Evolutionary conservation across 2,888 invertebrate genomes (phyloP), one percentile per base, ranked within the genome.

Genomic region (Celastrina argiolus): DNA sequence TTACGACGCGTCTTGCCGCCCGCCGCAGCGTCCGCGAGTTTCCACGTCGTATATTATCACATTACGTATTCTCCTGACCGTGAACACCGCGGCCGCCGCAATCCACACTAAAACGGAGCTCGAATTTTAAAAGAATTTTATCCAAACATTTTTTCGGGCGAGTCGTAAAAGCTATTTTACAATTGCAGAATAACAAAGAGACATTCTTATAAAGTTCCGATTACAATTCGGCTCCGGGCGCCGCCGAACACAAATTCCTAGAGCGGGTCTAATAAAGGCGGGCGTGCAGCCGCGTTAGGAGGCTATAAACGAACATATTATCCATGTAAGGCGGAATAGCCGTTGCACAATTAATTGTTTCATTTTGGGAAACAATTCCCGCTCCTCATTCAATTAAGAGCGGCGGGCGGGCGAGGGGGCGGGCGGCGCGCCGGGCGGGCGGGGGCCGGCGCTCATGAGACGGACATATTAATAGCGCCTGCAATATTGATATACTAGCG

Each of bases 301-400:
- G 88, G 83, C 89, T 84, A 90, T 90, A 90, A 90, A 91, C 90
- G 91, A 87, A 88, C 90, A 89, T 89, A 90, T 91, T 91, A 91
- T 90, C 91, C 91, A 91, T 91, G 90, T 91, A 91, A 91, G 91
- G 89, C 91, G 88, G 84, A 88, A 91, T 91, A 89, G 90, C 91
- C 91, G 90, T 91, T 91, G 90, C 91, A 91, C 91, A 91, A 91
- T 91, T 91, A 91, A 91, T 91, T 91, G 91, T 91, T 91, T 91
- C 90, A 91, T 91, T 91, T 91, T 90, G 90, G 91, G 91, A 91
- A 90, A 91, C 91, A 91, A 90, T 91, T 91, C 89, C 90, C 90
- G 89, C 90, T 91, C 90, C 91, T 91, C 91, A 91, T 91, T 91
- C 91, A 91, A 91, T 91, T 91, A 91, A 89, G 90, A 90, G 90